phyloP scores from a whole-genome alignment of 1,140 invertebrate species.

The Atta texana region DNA sequence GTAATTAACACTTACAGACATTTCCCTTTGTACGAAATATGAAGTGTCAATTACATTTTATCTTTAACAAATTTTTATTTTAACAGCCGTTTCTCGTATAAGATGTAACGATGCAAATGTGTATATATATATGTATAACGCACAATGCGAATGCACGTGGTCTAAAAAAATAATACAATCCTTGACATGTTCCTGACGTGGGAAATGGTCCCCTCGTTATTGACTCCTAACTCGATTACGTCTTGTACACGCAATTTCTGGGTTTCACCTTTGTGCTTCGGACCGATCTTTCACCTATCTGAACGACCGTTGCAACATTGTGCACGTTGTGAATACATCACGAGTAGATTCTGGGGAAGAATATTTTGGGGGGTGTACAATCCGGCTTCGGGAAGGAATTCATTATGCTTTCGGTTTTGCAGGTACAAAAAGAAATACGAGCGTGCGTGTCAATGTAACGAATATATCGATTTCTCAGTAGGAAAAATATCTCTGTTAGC shows the following conservation, averaged over 20 bases:
- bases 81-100: neutral
- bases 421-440: slow-evolving; percentile 46
- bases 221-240: slow-evolving; percentile 12
- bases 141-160: neutral
- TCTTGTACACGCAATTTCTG: slow-evolving; percentile 2
- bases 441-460: slow-evolving; percentile 8
- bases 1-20: slow-evolving; percentile 22
- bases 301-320: slow-evolving; percentile 50
- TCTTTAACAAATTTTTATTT: neutral
- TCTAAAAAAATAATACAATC: neutral
- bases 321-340: neutral
- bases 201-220: slow-evolving; percentile 7
- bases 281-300: slow-evolving; percentile 9
- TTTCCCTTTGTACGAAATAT: neutral
- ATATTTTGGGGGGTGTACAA: slow-evolving; percentile 11
- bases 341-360: neutral
- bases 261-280: neutral
- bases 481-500: neutral
- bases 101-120: neutral
- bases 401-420: slow-evolving; percentile 6
- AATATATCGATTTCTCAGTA: slow-evolving; percentile 10
- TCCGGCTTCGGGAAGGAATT: slow-evolving; percentile 33
- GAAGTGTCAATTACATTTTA: neutral
- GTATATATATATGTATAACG: neutral
- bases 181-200: neutral